These are phyloP conservation scores for Polia nebulosa DNA, from an alignment of 2,888 invertebrate genomes.

Conservation along the genomic window DNA sequence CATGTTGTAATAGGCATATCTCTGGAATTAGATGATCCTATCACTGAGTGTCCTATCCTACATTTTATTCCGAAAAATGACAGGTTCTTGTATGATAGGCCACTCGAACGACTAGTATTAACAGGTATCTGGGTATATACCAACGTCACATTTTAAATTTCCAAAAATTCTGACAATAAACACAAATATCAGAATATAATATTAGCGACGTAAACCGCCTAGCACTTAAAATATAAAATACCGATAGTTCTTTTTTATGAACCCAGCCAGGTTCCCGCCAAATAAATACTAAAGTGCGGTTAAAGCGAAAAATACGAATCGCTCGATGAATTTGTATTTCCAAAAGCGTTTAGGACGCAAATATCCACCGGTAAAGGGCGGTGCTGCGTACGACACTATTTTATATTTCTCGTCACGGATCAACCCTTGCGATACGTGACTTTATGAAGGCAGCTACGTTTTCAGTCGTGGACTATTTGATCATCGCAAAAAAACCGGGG, in stretches of 20 bases:
- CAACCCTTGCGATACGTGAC: constrained; percentile 74
- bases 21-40: neutral
- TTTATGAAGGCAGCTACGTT: constrained; percentile 67
- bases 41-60: neutral
- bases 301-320: constrained; percentile 33
- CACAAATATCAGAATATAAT: neutral
- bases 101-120: no score
- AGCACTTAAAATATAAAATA: neutral
- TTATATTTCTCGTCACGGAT: constrained; percentile 71
- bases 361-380: constrained; percentile 47
- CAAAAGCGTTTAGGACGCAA: constrained; percentile 53
- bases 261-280: neutral
- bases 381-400: constrained; percentile 50
- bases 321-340: constrained; percentile 59
- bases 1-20: no score
- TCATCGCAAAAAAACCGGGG: constrained; percentile 72
- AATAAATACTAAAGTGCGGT: constrained; percentile 25
- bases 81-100: neutral
- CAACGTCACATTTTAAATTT: neutral
- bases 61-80: neutral
- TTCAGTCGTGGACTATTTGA: constrained; percentile 65
- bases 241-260: neutral
- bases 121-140: no score
- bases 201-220: neutral
- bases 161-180: neutral